Base-by-base conservation (phyloP, 2,113 vertebrate species). In the Phalacrocorax pelagicus region DNA sequence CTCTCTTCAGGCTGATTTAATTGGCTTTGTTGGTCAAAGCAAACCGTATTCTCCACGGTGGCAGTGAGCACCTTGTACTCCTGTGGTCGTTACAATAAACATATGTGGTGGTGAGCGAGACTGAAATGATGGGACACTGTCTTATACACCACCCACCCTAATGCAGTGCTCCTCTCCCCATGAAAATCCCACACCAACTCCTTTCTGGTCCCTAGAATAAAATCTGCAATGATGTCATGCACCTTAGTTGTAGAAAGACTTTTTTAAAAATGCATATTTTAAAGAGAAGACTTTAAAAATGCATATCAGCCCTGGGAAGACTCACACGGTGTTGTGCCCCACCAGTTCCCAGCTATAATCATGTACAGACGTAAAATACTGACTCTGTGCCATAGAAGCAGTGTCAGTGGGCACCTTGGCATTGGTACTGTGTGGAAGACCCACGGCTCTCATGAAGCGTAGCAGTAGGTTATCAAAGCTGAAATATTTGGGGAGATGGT, bases 361-460 rank as follows among this genome's bases (percentile, higher is more conserved):
- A 6, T 0, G 0, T 19, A 5, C 5, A 14, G 23, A 2, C 59
- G 34, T 20, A 13, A n/a, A 65, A 36, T 24, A 47, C 40, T 52
- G 63, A 55, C 40, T 49, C 36, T 66, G 54, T 77, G 34, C 20
- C 42, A 11, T 17, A 30, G 40, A 52, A 78, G 6, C 74, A 17
- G 80, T 24, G 51, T 38, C 2, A 2, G 13, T 30, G 62, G 19
- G 14, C 7, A 5, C 7, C 40, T 69, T 9, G 0, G 30, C 9
- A 2, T 23, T 6, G 2, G 44, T 38, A n/a, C 38, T 0, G 0
- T 5, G 10, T 52, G 57, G 70, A 61, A 62, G 20, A 86, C 42
- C 30, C 47, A 9, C 0, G 0, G 51, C 49, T 55, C 36, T 73
- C 3, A 0, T 49, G 61, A 54, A 15, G 21, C 1, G 2, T 6